Conservation (phyloP, 2,888 invertebrate genomes). For the Oeneis ivallda region DNA sequence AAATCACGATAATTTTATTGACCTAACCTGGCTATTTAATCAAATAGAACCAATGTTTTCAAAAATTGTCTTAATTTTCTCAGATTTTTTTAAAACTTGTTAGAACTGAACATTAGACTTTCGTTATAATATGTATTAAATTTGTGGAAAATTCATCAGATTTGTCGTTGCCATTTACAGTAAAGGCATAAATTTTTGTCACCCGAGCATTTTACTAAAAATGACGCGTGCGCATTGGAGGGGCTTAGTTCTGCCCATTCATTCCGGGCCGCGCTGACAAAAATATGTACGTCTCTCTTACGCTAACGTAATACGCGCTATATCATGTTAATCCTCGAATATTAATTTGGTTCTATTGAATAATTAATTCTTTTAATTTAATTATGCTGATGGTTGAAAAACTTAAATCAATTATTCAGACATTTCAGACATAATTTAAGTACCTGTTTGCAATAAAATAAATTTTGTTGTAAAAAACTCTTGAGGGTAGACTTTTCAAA, state of each 20-base stretch:
- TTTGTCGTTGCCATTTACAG: constrained; percentile 9
- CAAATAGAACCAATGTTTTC: not conserved
- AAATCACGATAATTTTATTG: too few species aligned
- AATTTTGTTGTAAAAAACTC: too few species aligned
- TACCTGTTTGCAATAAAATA: too few species aligned
- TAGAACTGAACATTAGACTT: too few species aligned
- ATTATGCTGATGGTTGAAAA: constrained; percentile 28
- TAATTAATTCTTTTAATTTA: too few species aligned
- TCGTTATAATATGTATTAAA: too few species aligned
- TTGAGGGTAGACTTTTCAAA: too few species aligned
- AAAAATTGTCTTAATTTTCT: not conserved
- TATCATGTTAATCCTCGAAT: constrained; percentile 32
- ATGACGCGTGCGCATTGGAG: constrained; percentile 70
- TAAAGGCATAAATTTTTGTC: constrained; percentile 56
- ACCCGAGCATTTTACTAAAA: constrained; percentile 68
- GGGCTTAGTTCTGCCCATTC: constrained; percentile 72
- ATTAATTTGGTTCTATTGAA: constrained; percentile 18
- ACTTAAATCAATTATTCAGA: not conserved
- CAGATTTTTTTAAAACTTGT: too few species aligned
- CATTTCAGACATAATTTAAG: too few species aligned
- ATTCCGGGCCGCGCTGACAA: constrained; percentile 49
- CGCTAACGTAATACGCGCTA: constrained; percentile 38
- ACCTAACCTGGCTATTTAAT: too few species aligned
- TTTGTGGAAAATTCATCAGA: not conserved
- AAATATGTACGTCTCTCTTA: constrained; percentile 67